Base-by-base conservation (phyloP, 2,113 vertebrate species). In the Zingel zingel region DNA sequence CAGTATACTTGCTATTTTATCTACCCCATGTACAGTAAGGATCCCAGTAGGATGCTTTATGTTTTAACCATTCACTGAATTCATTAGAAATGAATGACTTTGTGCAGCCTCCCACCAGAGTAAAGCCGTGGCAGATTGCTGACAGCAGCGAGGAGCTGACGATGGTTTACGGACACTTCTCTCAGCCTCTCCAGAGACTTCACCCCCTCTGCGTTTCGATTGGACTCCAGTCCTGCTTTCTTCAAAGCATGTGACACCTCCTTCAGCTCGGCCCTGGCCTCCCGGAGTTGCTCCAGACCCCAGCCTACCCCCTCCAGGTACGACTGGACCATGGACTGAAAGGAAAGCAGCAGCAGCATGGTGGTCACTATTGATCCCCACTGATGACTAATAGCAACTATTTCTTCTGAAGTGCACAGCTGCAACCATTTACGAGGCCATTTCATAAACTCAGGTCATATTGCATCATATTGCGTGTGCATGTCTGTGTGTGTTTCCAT, bases 251-350 rank as follows among this genome's bases (percentile, higher is more conserved):
- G 93, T 1, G 92, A 95, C 53, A 94, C 94, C 0, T 92, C 94
- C 76, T 84, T 94, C 63, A 97, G 90, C 3, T 96, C 96, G 7
- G 88, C 89, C 27, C 94, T 83, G 0, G 98, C 97, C 16, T 86
- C 94, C 12, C 89, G 91, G 51, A 99, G 95, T 86, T 98, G 97
- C 90, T 95, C 94, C 88, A 99, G 92, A 36, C 98, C 98, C 9
- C 92, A 92, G 67, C 95, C 95, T 9, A 99, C 96, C 1, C 97
- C 98, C 85, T 99, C 98, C 93, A 99, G 93, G 91, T 99, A 98
- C 0, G 98, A 98, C 93, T 99, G 98, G 19, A 99, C 94, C 63
- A 97, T 96, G 0, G 97, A 98, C 98, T 99, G 80, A 12, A 57
- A 79, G 47, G 51, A 66, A 21, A 64, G 71, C 71, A 68, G 71